Conservation (phyloP, 1,140 invertebrate genomes). For the Ridgeia piscesae region DNA sequence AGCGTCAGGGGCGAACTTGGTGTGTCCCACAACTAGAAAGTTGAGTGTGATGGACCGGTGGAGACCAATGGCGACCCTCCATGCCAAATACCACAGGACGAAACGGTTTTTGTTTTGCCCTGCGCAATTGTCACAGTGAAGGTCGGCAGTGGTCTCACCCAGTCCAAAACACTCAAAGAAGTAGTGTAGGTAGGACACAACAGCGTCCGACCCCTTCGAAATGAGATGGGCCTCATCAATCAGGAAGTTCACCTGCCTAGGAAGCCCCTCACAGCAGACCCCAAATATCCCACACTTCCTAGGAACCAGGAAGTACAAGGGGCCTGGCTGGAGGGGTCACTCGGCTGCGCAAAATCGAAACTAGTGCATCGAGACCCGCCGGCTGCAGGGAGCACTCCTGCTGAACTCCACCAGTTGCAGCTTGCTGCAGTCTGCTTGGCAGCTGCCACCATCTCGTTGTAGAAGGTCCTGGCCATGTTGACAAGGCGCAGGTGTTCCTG, state of each 20-base stretch:
- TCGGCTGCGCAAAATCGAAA: slow-evolving; percentile 23
- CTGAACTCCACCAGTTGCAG: neutral
- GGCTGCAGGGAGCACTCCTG: slow-evolving; percentile 11
- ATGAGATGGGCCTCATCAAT: slow-evolving; percentile 30
- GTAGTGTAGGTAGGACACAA: slow-evolving; percentile 37
- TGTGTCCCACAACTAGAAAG: slow-evolving; percentile 25
- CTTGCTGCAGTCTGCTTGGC: slow-evolving; percentile 17
- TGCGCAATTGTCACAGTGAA: slow-evolving; percentile 41
- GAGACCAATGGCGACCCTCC: slow-evolving; percentile 32
- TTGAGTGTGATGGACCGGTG: slow-evolving; percentile 26
- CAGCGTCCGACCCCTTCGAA: slow-evolving; percentile 37
- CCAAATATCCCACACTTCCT: slow-evolving; percentile 40
- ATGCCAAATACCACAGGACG: slow-evolving; percentile 38
- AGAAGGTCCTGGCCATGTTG: slow-evolving; percentile 28
- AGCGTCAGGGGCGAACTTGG: slow-evolving; percentile 35
- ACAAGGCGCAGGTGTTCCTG: slow-evolving; percentile 28
- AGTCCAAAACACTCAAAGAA: slow-evolving; percentile 36
- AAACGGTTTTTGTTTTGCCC: slow-evolving; percentile 43
- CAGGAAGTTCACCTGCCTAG: slow-evolving; percentile 34
- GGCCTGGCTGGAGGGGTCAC: slow-evolving; percentile 36
- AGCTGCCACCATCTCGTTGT: slow-evolving; percentile 24
- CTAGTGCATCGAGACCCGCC: slow-evolving; percentile 24
- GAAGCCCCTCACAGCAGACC: slow-evolving; percentile 34
- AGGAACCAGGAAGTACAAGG: slow-evolving; percentile 37
- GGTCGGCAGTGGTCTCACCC: slow-evolving; percentile 32